These are phyloP conservation scores for Argyra leucocephala DNA, from an alignment of 2,888 invertebrate genomes.

Conservation along the genomic window DNA sequence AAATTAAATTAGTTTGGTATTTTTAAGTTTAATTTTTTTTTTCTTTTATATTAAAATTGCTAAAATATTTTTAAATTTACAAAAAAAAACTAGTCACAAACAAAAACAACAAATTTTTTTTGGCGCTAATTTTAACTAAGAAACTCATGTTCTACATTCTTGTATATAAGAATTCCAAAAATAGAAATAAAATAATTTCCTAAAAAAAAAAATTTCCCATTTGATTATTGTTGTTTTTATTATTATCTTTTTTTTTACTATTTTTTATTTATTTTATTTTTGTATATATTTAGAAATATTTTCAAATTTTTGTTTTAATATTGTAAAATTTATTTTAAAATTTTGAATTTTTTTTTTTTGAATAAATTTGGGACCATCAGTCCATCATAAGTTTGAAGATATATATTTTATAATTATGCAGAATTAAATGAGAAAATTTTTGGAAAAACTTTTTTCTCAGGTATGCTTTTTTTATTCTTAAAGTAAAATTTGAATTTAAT, in stretches of 20 bases:
- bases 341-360: too few species aligned
- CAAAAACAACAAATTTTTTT: neutral
- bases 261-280: neutral
- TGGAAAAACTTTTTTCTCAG: too few species aligned
- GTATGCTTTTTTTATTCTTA: too few species aligned
- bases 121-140: neutral
- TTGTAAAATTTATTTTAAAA: too few species aligned
- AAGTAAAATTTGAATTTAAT: too few species aligned
- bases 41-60: neutral
- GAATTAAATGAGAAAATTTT: too few species aligned
- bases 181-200: constrained; percentile 1
- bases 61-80: too few species aligned
- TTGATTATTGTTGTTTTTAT: neutral
- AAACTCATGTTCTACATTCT: neutral
- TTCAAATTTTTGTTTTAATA: too few species aligned
- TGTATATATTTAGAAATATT: neutral
- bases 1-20: neutral
- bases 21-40: too few species aligned
- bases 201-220: constrained; percentile 6
- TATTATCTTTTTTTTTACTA: neutral
- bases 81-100: neutral
- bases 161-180: neutral
- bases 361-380: too few species aligned
- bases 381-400: too few species aligned
- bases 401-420: too few species aligned